A percentile compares a stretch with the other conserved stretches of the same genome.
phyloP scores from a whole-genome alignment of 2,797 vertebrate genomes.

The Notamacropus eugenii region DNA sequence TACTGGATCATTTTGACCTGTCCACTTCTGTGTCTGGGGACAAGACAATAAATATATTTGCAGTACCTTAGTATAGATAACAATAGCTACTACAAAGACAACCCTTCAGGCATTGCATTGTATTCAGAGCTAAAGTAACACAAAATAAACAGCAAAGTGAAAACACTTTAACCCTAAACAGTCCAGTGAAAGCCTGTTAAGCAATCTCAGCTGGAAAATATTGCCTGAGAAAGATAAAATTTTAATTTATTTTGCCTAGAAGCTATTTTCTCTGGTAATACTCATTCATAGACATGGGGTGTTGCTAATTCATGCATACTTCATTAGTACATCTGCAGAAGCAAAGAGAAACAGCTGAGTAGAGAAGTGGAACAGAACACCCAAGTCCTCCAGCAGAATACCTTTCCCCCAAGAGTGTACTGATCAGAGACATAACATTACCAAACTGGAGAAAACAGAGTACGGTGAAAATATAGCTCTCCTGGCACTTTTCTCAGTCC shows the following conservation, averaged over 20 bases:
- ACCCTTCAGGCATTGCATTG: neutral
- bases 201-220: neutral
- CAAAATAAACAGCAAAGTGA: neutral
- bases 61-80: neutral
- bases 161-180: neutral
- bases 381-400: neutral
- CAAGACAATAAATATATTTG: neutral
- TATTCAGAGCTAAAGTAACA: neutral
- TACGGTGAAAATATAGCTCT: constrained; percentile 6
- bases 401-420: constrained; percentile 9
- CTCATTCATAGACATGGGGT: constrained; percentile 4
- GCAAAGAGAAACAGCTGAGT: constrained; percentile 29
- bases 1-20: neutral
- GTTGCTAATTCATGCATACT: constrained; percentile 41
- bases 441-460: neutral
- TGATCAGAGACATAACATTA: neutral
- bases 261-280: constrained; percentile 51
- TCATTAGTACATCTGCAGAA: constrained; percentile 53
- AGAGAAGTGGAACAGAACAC: constrained; percentile 8
- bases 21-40: neutral
- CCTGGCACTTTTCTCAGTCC: neutral
- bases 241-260: constrained; percentile 49
- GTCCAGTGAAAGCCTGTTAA: neutral
- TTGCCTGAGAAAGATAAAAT: constrained; percentile 42
- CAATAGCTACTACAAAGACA: neutral